phyloP scores from a whole-genome alignment of 2,797 vertebrate species.

The Nyctibius grandis region DNA sequence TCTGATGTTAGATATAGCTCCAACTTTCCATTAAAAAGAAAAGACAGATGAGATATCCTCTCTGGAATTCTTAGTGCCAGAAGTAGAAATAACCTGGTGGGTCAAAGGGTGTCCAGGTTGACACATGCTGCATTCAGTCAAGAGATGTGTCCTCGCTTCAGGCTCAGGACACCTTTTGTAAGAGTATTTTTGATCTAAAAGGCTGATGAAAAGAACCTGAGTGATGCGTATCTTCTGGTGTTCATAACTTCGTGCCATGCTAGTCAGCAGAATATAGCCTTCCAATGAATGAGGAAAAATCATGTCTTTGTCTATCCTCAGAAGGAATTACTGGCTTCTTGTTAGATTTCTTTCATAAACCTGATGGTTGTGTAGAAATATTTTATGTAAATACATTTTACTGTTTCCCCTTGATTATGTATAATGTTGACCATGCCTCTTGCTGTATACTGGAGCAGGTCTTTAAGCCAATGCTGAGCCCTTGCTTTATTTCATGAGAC shows the following conservation, averaged over 20 bases:
- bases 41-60: background rate
- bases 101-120: constrained; percentile 20
- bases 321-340: background rate
- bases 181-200: background rate
- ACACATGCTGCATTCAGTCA: constrained; percentile 5
- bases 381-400: background rate
- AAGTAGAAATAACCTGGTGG: constrained; percentile 12
- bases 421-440: background rate
- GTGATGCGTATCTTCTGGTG: rapidly evolving
- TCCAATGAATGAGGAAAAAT: background rate
- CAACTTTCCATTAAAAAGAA: background rate
- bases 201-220: background rate
- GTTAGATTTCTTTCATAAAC: background rate
- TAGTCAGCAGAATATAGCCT: background rate
- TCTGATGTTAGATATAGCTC: constrained; percentile 23
- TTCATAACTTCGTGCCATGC: background rate
- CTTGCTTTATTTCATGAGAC: background rate
- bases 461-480: background rate
- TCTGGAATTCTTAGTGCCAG: constrained; percentile 34
- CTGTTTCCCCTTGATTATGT: background rate
- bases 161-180: background rate
- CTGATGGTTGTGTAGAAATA: background rate
- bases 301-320: background rate
- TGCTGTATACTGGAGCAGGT: background rate
- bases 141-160: constrained; percentile 7